Evolutionary conservation across 2,797 vertebrate species (phyloP), one percentile per base, ranked within the genome.

Genomic region (Oreortyx pictus): DNA sequence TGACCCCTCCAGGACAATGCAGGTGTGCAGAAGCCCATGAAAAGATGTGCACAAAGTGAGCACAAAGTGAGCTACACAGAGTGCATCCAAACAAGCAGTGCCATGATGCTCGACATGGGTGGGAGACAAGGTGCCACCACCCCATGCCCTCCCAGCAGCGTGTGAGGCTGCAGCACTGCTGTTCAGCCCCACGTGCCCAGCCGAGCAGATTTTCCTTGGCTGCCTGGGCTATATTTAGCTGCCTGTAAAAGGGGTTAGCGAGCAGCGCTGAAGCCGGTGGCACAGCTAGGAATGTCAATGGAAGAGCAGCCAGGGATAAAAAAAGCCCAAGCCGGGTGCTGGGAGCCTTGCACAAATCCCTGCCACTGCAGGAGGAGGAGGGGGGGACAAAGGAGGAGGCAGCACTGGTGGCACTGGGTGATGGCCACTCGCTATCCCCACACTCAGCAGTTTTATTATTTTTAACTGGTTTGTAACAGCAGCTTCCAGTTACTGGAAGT

Each of bases 221-320:
- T 96, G 96, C 92, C 73, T 87, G 86, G 67, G 91, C 95, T 96
- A 96, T 94, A 94, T 96, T 96, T 96, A 96, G 94, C 92, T 74
- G 82, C 95, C 91, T 93, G 96, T 82, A 84, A 96, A 90, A 92
- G 95, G 95, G 96, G 96, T 94, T 96, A 95, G 92, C 62, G 23
- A 94, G 94, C 94, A 57, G 91, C 61, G 27, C 91, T 7, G 85
- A 86, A 96, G 92, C 94, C 91, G 91, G 94, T 92, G 94, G 95
- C 94, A 93, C 88, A 94, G 96, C 83, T 79, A 56, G 71, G 95
- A 92, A 95, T 95, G 95, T 95, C 93, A 95, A 54, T 74, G 87
- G 92, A 92, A 95, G 87, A 95, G 89, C 95, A 96, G 89, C 86
- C 95, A 60, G 88, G 47, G 96, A 94, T 95, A 94, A 94, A 96